A percentile compares a stretch with the other conserved stretches of the same genome.
Evolutionary conservation across 2,797 vertebrate species (phyloP).

Genomic region (Florisuga fusca): DNA sequence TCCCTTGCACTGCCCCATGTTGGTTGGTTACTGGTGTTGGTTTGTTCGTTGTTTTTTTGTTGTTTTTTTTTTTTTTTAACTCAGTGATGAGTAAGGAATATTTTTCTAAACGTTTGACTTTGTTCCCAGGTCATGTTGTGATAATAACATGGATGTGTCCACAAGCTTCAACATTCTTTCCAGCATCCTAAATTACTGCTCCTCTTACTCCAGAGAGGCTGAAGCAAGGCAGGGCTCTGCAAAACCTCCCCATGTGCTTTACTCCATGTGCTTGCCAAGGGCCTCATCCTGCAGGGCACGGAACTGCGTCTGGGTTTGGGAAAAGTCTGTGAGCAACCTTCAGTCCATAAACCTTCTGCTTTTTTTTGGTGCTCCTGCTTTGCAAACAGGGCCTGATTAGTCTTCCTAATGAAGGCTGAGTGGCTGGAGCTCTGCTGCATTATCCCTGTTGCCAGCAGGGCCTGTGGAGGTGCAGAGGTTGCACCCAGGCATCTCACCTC

Average conservation of each 20-base stretch:
- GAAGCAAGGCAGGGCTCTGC: neutral
- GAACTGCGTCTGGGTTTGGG: fast-evolving
- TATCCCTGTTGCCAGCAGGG: neutral
- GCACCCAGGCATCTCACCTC: neutral
- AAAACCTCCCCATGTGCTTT: neutral
- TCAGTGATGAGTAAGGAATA: neutral
- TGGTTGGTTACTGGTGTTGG: no score
- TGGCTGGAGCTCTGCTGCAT: neutral
- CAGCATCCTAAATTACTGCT: neutral
- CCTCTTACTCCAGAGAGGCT: neutral
- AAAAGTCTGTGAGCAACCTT: neutral
- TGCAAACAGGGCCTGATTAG: neutral
- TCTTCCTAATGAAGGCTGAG: neutral
- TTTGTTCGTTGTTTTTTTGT: no score
- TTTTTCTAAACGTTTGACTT: neutral
- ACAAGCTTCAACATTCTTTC: neutral
- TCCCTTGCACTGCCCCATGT: neutral
- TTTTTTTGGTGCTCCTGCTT: conserved; percentile 53
- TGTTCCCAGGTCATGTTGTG: neutral
- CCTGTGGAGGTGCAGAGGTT: fast-evolving
- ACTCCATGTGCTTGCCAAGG: neutral
- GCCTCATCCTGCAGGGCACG: neutral
- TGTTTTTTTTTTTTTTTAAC: neutral
- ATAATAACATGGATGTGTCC: fast-evolving
- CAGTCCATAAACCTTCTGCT: neutral